Evolutionary conservation across 92 coral and sea anemone species (phyloP).

Genomic region (Diadumene lineata): DNA sequence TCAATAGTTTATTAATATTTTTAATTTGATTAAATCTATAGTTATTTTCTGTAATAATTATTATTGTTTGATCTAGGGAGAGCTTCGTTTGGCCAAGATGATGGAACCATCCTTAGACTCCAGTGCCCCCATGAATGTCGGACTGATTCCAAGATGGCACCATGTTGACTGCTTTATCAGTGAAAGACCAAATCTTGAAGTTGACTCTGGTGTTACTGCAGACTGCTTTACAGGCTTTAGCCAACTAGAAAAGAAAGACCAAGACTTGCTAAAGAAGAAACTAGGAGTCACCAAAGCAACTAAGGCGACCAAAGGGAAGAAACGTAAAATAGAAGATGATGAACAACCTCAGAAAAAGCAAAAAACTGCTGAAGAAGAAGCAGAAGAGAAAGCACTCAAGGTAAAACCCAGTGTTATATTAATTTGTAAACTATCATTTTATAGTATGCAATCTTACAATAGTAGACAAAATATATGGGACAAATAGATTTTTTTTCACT

Average conservation of each 20-base stretch:
- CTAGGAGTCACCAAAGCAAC: slow-evolving; percentile 59
- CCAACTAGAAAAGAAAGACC: slow-evolving; percentile 74
- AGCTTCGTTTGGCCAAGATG: slow-evolving; percentile 86
- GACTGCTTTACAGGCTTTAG: slow-evolving; percentile 84
- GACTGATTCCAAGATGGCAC: slow-evolving; percentile 86
- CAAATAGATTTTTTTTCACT: no score
- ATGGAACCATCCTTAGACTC: slow-evolving; percentile 88
- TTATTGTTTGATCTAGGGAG: slow-evolving; percentile 66
- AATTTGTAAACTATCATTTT: no score
- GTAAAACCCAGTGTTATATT: no score
- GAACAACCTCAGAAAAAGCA: slow-evolving; percentile 44
- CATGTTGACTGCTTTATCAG: slow-evolving; percentile 84
- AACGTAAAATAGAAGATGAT: slow-evolving; percentile 61
- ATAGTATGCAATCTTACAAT: no score
- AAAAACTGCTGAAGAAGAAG: slow-evolving; percentile 66
- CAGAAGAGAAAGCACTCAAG: slow-evolving; percentile 78
- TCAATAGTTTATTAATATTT: neutral
- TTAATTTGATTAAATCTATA: neutral
- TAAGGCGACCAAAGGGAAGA: slow-evolving; percentile 66
- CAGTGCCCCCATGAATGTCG: slow-evolving; percentile 65
- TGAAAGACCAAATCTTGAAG: slow-evolving; percentile 60
- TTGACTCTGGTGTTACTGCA: slow-evolving; percentile 67
- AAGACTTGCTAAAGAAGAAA: slow-evolving; percentile 71
- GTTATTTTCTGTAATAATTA: neutral
- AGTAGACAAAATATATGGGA: no score